Conservation (phyloP, 2,888 invertebrate species). For the Nebria salina region DNA sequence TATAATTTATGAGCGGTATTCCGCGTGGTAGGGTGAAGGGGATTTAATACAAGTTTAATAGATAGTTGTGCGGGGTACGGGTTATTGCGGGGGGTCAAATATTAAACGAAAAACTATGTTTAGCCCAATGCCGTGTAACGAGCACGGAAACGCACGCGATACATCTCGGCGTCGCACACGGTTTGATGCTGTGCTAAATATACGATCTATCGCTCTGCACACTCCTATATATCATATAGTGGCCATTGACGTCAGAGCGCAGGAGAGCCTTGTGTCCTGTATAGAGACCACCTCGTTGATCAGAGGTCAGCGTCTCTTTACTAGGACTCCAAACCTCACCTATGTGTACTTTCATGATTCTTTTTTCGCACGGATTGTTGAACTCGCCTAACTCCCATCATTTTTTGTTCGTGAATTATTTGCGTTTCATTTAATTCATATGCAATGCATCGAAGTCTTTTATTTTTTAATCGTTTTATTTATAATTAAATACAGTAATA, state of each 20-base stretch:
- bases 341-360: not conserved
- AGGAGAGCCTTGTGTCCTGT: conserved; percentile 21
- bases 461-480: too few relatives aligned
- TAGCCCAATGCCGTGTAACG: conserved; percentile 14
- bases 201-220: conserved; percentile 35
- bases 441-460: too few relatives aligned
- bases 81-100: not conserved
- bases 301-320: conserved; percentile 15
- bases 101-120: conserved; percentile 17
- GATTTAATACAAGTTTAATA: not conserved
- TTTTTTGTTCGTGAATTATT: too few relatives aligned
- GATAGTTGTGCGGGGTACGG: not conserved
- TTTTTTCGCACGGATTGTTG: too few relatives aligned
- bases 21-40: not conserved
- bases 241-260: conserved; percentile 32
- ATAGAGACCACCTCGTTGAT: not conserved
- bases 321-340: not conserved
- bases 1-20: not conserved
- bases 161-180: not conserved
- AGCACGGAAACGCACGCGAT: conserved; percentile 10
- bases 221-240: conserved; percentile 33
- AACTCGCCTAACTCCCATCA: too few relatives aligned
- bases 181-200: conserved; percentile 30
- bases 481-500: too few relatives aligned
- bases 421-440: too few relatives aligned